Evolutionary conservation across 2,888 invertebrate species (phyloP), one percentile per base, ranked within the genome.

Genomic region (Liopterus haemorrhoidalis): DNA sequence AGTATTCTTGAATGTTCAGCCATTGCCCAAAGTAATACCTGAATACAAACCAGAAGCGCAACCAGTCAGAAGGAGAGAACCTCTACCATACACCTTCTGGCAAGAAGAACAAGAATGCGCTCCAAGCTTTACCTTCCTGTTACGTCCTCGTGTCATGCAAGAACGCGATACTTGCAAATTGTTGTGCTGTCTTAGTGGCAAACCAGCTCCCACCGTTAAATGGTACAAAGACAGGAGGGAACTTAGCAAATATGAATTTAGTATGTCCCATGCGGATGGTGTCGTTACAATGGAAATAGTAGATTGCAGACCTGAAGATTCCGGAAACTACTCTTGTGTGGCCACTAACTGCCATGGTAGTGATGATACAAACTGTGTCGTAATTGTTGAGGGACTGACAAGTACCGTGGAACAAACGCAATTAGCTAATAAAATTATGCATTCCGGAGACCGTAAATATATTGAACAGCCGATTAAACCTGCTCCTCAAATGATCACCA

Each of bases 121-220:
- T 50, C 99, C 99, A 49, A 85, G 81, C 65, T 99, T 99, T 76
- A 95, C 95, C 62, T 99, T 99, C 90, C 85, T 92, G 62, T 81
- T 99, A 57, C 84, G 99, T 69, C 96, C 97, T 64, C 89, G 99
- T 66, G 90, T 97, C 59, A 97, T 99, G 82, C 99, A 99, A 73
- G 69, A 79, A 61, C 84, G 94, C 54, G 88, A 91, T 66, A 93
- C 93, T 47, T 97, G 97, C 76, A 99, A 99, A 73, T 79, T 99
- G 53, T 81, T 97, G 33, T 96, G 96, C 70, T 95, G 97, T 63
- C 79, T 99, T 49, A 88, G 88, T 60, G 96, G 96, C 51, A 90
- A 89, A 65, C 99, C 99, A 48, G 79, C 85, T 59, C 96, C 99
- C 12, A 87, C 88, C 21, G 95, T 96, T 51, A 85, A 85, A 67